Percentiles rank a stretch among this genome's conserved stretches.
These are phyloP conservation scores for Diphyllodes magnificus DNA, from an alignment of 2,113 vertebrate genomes.

Conservation along the genomic window DNA sequence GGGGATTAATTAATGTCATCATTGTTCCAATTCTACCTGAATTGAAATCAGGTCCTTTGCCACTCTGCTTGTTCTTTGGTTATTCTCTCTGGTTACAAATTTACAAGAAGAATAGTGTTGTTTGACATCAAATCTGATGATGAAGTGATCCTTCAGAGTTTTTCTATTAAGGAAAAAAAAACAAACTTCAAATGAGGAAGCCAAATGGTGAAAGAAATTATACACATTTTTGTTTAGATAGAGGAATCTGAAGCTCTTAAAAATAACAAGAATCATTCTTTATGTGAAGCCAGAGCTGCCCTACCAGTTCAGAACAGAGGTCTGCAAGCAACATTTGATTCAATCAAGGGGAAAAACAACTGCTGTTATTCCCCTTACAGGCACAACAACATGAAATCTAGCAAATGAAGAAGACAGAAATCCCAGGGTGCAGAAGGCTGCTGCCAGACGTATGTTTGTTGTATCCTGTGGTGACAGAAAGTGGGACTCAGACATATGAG, in stretches of 20 bases:
- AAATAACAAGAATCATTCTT: not conserved
- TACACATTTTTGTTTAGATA: not conserved
- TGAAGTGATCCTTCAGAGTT: not conserved
- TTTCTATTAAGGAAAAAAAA: not conserved
- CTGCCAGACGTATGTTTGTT: accelerated
- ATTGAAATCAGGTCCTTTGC: not conserved
- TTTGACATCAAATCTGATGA: not conserved
- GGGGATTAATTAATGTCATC: not conserved
- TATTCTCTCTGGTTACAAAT: not conserved
- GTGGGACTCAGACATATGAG: not conserved
- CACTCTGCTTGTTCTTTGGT: not conserved
- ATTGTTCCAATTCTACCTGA: not conserved
- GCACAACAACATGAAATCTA: not conserved
- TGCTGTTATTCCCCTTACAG: not conserved
- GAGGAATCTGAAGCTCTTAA: not conserved
- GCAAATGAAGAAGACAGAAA: not conserved
- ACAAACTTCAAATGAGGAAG: not conserved
- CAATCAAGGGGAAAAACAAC: not conserved
- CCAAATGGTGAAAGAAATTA: not conserved
- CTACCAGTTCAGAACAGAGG: not conserved
- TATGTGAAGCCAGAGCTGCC: not conserved
- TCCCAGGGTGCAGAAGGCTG: not conserved
- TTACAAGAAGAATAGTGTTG: not conserved
- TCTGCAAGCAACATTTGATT: not conserved
- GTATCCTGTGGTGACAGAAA: not conserved